Conservation (phyloP, 2,113 vertebrate genomes). For the Leptobrachium leishanense region DNA sequence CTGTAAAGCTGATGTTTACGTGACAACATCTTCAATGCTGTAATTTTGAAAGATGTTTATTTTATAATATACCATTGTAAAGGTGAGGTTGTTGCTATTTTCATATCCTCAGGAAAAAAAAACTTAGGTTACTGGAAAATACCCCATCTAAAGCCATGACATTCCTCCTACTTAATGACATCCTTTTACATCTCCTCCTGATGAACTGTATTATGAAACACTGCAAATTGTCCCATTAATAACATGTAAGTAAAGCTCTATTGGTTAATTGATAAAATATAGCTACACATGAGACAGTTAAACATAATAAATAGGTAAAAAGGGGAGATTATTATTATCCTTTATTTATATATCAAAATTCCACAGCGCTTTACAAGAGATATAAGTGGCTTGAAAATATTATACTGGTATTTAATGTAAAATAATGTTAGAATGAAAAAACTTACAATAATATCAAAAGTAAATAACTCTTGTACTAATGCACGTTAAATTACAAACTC, state of each 20-base stretch:
- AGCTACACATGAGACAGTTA: background rate
- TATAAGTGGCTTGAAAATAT: background rate
- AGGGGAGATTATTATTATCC: too few species aligned
- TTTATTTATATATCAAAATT: too few species aligned
- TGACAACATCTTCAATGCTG: too few species aligned
- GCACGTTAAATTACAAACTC: background rate
- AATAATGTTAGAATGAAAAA: background rate
- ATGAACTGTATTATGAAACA: background rate
- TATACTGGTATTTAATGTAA: background rate
- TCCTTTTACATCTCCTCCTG: background rate
- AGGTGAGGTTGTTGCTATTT: too few species aligned
- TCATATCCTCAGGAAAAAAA: too few species aligned
- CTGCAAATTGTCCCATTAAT: background rate
- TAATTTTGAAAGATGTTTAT: too few species aligned
- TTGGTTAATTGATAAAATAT: background rate
- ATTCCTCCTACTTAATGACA: background rate
- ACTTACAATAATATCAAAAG: background rate
- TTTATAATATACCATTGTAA: too few species aligned
- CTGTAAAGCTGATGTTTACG: too few species aligned
- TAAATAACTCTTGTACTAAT: background rate
- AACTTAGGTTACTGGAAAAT: background rate
- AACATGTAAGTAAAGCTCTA: background rate
- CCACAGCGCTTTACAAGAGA: too few species aligned
- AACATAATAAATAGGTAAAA: background rate
- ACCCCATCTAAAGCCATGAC: background rate